phyloP scores from a whole-genome alignment of 2,888 invertebrate species.

The Cosmia pyralina region DNA sequence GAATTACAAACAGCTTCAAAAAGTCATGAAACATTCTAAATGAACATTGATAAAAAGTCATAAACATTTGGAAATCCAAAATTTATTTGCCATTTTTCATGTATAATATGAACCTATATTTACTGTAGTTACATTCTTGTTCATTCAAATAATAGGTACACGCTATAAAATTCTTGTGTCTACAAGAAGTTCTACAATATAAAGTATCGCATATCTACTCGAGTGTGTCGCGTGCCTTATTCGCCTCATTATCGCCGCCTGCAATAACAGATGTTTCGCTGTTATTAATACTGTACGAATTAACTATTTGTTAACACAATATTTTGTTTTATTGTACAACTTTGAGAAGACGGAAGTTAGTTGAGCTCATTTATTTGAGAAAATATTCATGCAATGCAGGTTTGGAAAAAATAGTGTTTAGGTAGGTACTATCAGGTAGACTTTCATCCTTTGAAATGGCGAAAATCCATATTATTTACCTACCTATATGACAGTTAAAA shows the following conservation, averaged over 20 bases:
- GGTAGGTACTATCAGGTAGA: too few relatives aligned
- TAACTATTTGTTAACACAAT: constrained; percentile 58
- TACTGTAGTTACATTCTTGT: not conserved
- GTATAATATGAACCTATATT: not conserved
- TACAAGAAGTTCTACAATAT: not conserved
- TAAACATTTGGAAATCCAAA: not conserved
- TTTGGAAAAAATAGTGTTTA: not conserved
- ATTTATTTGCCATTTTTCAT: not conserved
- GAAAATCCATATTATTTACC: not conserved
- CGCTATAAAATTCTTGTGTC: not conserved
- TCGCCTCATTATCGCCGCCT: constrained; percentile 77
- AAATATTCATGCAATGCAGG: not conserved
- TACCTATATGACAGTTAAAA: not conserved
- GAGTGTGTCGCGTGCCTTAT: constrained; percentile 50
- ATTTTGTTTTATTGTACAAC: constrained; percentile 51
- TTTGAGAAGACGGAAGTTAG: constrained; percentile 25
- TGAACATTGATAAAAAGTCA: not conserved
- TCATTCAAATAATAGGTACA: too few relatives aligned
- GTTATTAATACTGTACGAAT: constrained; percentile 80
- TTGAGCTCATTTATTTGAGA: not conserved
- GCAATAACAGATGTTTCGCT: constrained; percentile 82
- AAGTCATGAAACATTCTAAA: not conserved
- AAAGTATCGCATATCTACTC: constrained; percentile 43
- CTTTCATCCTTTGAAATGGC: not conserved
- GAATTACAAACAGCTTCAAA: not conserved